Conservation (phyloP, 1,140 invertebrate genomes). For the Camponotus vicinus region DNA sequence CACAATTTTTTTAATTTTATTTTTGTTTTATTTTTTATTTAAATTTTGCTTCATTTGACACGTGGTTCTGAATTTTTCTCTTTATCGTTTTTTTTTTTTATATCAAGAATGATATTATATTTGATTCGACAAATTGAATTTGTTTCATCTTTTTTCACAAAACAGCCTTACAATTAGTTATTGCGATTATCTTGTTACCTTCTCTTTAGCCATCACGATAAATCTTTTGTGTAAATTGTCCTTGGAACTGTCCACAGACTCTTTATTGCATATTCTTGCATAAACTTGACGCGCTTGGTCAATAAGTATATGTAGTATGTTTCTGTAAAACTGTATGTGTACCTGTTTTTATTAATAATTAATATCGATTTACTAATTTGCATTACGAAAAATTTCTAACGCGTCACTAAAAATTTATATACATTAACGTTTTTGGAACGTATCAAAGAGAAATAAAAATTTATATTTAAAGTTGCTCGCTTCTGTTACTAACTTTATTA, state of each 20-base stretch:
- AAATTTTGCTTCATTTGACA: background rate
- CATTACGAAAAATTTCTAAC: background rate
- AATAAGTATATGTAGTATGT: background rate
- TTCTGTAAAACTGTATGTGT: background rate
- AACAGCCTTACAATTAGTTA: background rate
- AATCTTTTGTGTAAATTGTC: conserved; percentile 17
- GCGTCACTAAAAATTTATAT: background rate
- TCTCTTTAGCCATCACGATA: background rate
- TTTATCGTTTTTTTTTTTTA: background rate
- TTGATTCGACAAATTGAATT: background rate
- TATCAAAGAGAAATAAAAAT: conserved; percentile 11
- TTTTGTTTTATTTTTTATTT: background rate
- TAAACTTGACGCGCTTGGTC: conserved; percentile 22
- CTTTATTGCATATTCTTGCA: conserved; percentile 25
- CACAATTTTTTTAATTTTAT: background rate
- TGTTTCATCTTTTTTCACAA: background rate
- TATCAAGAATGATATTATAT: background rate
- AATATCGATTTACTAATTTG: background rate
- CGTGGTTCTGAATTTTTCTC: background rate
- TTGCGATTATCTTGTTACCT: conserved; percentile 11
- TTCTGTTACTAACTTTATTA: background rate
- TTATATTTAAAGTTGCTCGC: background rate
- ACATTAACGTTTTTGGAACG: background rate
- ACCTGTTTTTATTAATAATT: background rate
- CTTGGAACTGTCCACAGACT: conserved; percentile 7